Base-by-base conservation (phyloP, 1,140 invertebrate species). In the Meloidogyne chitwoodi region DNA sequence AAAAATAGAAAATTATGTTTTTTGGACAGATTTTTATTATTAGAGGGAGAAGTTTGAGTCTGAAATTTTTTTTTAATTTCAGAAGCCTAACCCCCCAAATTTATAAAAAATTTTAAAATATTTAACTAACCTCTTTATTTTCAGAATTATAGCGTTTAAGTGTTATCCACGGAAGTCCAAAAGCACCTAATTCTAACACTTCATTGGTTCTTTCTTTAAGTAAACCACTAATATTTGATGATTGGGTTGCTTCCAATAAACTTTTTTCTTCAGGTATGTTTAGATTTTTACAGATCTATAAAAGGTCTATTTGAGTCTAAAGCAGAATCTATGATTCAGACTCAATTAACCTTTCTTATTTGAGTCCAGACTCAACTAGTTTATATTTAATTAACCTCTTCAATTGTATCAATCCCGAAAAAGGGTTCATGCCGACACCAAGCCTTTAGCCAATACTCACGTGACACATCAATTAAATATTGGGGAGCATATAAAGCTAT, bases 151-250 rank as follows among this genome's bases (percentile, higher is more conserved):
- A 6, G 5, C 38, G 4, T 31, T 44, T 24, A 6, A 70, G 68
- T 56, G 56, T 56, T 27, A 70, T 29, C 68, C 68, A 70, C 24
- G 68, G 68, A 6, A 70, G 26, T 62, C 68, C 68, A 70, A 41
- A 70, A n/a, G 68, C 68, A 10, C 56, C 56, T 34, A 48, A 56
- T 26, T 19, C 29, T 14, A 70, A 38, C 12, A 56, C 68, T 56
- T 31, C 34, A 12, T 70, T 44, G 19, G 68, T 70, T 22, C 68
- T 41, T 16, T 31, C 16, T 31, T 70, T 70, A 10, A 70, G 38
- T 14, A 70, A 56, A 31, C 19, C 24, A 29, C 56, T 70, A 5
- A 63, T 24, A 8, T 70, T 14, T 48, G 41, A 0, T 38, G 68
- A 48, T 19, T 27, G n/a, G 1, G 22, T n/a, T 70, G 68, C 16